Percentiles rank a stretch among this genome's conserved stretches.
phyloP scores from a whole-genome alignment of 1,140 invertebrate species.

The Cherax quadricarinatus region DNA sequence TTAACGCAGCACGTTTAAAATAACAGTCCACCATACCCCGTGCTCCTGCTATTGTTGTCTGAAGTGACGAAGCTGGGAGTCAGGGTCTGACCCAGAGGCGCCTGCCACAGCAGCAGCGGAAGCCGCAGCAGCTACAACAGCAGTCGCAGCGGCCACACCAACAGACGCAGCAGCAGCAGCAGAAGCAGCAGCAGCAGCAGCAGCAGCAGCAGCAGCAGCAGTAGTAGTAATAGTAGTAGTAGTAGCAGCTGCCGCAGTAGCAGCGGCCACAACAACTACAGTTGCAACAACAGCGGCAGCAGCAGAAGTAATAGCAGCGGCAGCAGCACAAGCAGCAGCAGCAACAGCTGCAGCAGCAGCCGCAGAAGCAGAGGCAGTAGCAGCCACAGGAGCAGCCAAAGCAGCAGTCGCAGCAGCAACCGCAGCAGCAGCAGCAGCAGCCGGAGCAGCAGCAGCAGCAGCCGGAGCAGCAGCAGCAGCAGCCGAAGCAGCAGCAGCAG shows the following conservation, averaged over 20 bases:
- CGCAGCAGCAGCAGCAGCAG: neutral
- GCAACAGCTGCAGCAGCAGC: neutral
- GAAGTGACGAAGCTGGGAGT: neutral
- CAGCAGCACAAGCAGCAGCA: slow-evolving; percentile 15
- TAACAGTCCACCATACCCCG: neutral
- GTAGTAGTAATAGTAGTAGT: neutral
- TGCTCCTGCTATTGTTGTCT: neutral
- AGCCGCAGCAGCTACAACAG: neutral
- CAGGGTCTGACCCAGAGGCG: neutral
- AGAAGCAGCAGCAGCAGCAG: neutral
- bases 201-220: neutral
- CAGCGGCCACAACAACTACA: neutral
- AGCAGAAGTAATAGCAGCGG: neutral
- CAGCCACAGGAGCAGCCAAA: neutral
- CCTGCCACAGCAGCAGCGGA: neutral
- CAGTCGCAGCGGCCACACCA: neutral
- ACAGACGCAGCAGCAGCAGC: neutral
- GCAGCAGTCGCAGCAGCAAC: slow-evolving; percentile 1
- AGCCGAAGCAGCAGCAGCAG: neutral
- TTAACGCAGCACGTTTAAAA: no score
- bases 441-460: neutral
- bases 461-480: neutral
- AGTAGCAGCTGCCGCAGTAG: neutral
- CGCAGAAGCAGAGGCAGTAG: neutral
- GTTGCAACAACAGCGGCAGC: neutral